Base-by-base conservation (phyloP, 2,797 vertebrate genomes). In the Oryzias dopingdopingensis region DNA sequence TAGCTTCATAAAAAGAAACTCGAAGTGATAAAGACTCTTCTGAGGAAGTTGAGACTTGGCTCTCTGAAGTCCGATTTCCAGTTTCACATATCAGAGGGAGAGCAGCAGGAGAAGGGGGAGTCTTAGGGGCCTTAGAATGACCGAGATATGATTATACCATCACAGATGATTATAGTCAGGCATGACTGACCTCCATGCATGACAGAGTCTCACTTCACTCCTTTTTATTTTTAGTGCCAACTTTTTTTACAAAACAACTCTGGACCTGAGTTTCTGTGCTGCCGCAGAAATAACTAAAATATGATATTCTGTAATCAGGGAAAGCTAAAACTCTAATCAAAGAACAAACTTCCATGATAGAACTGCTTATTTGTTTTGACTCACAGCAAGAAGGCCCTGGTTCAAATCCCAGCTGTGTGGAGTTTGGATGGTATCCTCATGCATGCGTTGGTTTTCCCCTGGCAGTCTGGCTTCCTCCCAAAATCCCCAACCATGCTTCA, bases 131-230 rank as follows among this genome's bases (percentile, higher is more conserved):
- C 72, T 49, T 55, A 80, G 80, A 80, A 83, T 83, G 81, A 83
- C 78, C 81, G 76, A 85, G 82, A 83, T 86, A 72, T 81, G 85
- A 87, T 89, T 86, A 89, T 81, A 85, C 80, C 79, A 86, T 88
- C 82, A 88, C 61, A 79, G 76, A 85, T 84, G 79, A 88, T 84
- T 82, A 88, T 56, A 83, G 81, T 84, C 71, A 86, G 79, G 29
- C 79, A 75, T 72, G 77, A 64, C 82, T 78, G 83, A 82, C 74
- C 81, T 37, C 74, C 78, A 59, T 79, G 56, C 70, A 65, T 82
- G 76, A 84, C 77, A 79, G 68, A 79, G 74, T 64, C 81, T 76
- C 70, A 60, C 56, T 80, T 71, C 62, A 18, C 52, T 50, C 59
- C 40, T 59, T 16, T 49, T 52, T 57, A 44, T 51, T 51, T 50